These are phyloP conservation scores for Latrodectus hesperus DNA, from an alignment of 2,888 invertebrate genomes.

Conservation along the genomic window DNA sequence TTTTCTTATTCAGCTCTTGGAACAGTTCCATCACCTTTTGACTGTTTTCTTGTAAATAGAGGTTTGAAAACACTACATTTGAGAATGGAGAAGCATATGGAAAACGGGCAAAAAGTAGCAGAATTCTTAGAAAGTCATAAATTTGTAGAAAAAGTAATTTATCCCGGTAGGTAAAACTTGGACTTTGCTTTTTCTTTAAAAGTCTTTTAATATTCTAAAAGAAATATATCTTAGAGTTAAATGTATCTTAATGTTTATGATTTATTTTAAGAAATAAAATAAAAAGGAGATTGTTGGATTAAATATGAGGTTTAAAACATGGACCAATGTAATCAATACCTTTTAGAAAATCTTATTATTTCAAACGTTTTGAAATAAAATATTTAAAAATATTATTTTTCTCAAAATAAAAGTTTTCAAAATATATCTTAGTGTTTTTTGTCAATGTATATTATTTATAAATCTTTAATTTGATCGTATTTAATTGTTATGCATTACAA, in stretches of 20 bases:
- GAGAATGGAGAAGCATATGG: conserved; percentile 91
- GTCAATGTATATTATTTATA: too few species aligned
- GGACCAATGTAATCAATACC: too few species aligned
- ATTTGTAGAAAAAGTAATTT: conserved; percentile 83
- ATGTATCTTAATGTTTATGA: too few species aligned
- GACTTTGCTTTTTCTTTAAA: not conserved
- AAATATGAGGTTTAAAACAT: not conserved
- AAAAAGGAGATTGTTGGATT: not conserved
- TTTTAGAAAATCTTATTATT: too few species aligned
- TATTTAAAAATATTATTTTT: not conserved
- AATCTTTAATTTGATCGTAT: too few species aligned
- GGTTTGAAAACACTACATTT: conserved; percentile 94
- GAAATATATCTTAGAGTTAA: too few species aligned
- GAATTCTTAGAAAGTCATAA: conserved; percentile 87
- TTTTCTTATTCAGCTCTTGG: conserved; percentile 83
- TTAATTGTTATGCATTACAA: too few species aligned
- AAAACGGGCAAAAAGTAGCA: conserved; percentile 85
- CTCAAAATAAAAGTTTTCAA: conserved; percentile 1
- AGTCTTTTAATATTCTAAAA: too few species aligned
- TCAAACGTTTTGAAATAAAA: not conserved
- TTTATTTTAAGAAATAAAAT: not conserved
- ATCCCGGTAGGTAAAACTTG: conserved; percentile 73
- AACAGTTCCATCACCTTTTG: conserved; percentile 95
- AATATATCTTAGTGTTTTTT: too few species aligned
- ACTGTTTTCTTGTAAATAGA: conserved; percentile 93